phyloP scores from a whole-genome alignment of 2,113 vertebrate species.

The Sceloporus tristichus region DNA sequence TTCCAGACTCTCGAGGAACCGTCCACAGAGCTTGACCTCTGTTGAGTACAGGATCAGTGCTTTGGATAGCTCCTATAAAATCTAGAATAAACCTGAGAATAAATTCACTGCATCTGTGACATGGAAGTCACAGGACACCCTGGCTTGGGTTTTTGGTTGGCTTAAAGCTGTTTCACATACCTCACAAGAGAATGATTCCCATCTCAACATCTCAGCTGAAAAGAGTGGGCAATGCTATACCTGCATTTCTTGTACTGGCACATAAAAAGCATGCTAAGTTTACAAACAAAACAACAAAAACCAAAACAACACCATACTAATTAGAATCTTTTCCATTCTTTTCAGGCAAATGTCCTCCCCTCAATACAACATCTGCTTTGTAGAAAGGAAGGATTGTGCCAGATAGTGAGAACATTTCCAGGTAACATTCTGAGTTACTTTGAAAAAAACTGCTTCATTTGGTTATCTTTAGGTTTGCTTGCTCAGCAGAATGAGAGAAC shows the following conservation, averaged over 20 bases:
- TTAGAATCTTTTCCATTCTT: slow-evolving; percentile 51
- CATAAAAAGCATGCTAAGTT: background rate
- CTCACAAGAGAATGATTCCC: background rate
- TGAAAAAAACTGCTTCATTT: background rate
- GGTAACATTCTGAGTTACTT: slow-evolving; percentile 77
- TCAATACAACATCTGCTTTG: slow-evolving; percentile 85
- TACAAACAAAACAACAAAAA: background rate
- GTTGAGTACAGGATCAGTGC: too few relatives aligned
- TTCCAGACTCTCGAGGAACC: too few relatives aligned
- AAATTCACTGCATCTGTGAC: too few relatives aligned
- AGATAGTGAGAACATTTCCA: slow-evolving; percentile 79
- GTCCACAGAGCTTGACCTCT: too few relatives aligned
- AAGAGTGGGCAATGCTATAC: background rate
- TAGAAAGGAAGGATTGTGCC: slow-evolving; percentile 86
- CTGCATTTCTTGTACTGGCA: slow-evolving; percentile 23
- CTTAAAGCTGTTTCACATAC: background rate
- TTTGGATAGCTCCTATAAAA: too few relatives aligned
- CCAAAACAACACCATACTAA: slow-evolving; percentile 9
- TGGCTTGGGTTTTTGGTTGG: background rate
- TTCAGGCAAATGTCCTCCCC: slow-evolving; percentile 90
- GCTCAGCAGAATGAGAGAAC: slow-evolving; percentile 16
- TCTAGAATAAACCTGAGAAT: too few relatives aligned
- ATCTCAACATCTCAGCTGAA: background rate
- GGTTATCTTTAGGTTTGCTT: slow-evolving; percentile 4
- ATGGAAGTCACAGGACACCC: too few relatives aligned